Percentiles rank a stretch among this genome's conserved stretches.
Evolutionary conservation across 2,888 invertebrate species (phyloP).

Genomic region (Cataglyphis cursor): DNA sequence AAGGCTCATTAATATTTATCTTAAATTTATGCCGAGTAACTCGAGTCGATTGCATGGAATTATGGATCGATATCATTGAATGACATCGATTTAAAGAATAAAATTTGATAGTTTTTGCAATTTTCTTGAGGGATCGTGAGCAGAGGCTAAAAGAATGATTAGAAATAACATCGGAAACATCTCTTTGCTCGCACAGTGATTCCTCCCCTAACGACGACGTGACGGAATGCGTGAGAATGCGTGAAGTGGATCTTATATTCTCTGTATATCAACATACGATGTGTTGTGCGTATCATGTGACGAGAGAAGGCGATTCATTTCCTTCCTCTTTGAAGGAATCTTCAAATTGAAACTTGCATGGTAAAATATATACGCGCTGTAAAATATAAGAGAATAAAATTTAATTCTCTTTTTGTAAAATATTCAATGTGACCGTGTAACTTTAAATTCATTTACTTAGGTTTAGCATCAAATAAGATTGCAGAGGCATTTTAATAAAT

Average conservation of each 20-base stretch:
- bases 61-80: neutral
- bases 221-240: slow-evolving; percentile 72
- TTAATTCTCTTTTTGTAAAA: neutral
- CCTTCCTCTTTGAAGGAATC: slow-evolving; percentile 17
- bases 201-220: slow-evolving; percentile 72
- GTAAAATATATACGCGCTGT: slow-evolving; percentile 16
- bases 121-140: slow-evolving; percentile 18
- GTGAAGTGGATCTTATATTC: slow-evolving; percentile 59
- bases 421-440: neutral
- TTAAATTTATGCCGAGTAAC: neutral
- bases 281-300: slow-evolving; percentile 35
- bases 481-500: neutral
- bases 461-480: neutral
- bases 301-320: slow-evolving; percentile 57
- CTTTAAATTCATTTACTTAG: neutral
- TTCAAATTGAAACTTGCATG: slow-evolving; percentile 26
- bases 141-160: slow-evolving; percentile 70
- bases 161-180: slow-evolving; percentile 69
- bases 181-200: slow-evolving; percentile 66
- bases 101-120: neutral
- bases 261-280: slow-evolving; percentile 55
- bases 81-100: neutral
- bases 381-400: neutral
- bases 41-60: neutral
- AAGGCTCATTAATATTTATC: slow-evolving; percentile 15